Evolutionary conservation across 2,797 vertebrate genomes (phyloP), one percentile per base, ranked within the genome.

Genomic region (Ciconia nigra): DNA sequence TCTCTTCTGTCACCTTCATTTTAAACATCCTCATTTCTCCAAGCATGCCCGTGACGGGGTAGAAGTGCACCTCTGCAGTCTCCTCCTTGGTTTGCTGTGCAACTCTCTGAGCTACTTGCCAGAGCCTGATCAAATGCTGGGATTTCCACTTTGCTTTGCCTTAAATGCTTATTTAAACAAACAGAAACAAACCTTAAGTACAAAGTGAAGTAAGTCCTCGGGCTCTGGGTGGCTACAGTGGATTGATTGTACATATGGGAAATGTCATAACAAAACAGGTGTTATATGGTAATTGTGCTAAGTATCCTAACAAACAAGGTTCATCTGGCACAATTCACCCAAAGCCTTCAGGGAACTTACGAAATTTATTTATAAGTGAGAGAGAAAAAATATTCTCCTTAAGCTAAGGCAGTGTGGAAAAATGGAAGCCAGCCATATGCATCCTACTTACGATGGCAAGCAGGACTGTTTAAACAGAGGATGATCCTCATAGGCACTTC

Each of bases 221-320:
- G 88, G 52, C 74, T 93, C 69, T 72, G 61, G 33, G 44, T 72
- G 41, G 55, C 86, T 87, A 28, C 13, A 16, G 52, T 44, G 81
- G 41, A 80, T 77, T 90, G 71, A 79, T 31, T 58, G 71, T 69
- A 83, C 5, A 2, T 67, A 33, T 13, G 67, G 57, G 72, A 92
- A 89, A 78, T 37, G 52, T 86, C 85, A 93, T 76, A 94, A 95
- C 54, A 87, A 87, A 96, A 78, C 90, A 95, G 72, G 82, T 92
- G 90, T 52, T 92, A 57, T 17, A 77, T 71, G 35, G 57, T 89
- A 85, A 91, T 91, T 77, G 46, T 78, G 78, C 81, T 88, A 83
- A 92, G 54, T 90, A 61, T 78, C 54, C 49, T 85, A 95, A 91
- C 65, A 92, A 96, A 87, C 51, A 92, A 85, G 52, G 65, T 89